These are phyloP conservation scores for Rhopilema esculentum DNA, from an alignment of 30 jellyfish, hydroid and myxozoan genomes.

Conservation along the genomic window DNA sequence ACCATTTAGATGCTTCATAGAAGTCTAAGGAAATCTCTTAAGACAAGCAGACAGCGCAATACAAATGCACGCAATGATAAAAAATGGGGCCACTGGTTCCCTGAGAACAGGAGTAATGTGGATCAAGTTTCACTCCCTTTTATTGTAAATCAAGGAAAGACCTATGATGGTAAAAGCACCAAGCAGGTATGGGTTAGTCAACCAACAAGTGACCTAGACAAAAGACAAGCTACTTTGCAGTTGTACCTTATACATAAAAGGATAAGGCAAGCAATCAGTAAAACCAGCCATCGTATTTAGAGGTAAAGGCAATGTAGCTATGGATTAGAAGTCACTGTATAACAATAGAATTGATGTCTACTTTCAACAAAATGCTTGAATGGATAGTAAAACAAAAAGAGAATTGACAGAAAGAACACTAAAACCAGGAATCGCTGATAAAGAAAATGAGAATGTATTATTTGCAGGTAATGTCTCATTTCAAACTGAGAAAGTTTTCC, in stretches of 20 bases:
- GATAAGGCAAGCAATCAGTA: constrained; percentile 38
- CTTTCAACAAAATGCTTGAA: constrained; percentile 44
- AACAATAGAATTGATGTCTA: constrained; percentile 48
- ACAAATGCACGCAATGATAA: constrained; percentile 38
- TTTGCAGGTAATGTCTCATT: constrained; percentile 53
- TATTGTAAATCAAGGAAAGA: constrained; percentile 28
- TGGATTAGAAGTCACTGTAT: constrained; percentile 26
- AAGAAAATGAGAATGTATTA: constrained; percentile 40
- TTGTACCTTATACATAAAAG: constrained; percentile 42
- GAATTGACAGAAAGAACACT: constrained; percentile 54
- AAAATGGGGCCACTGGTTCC: constrained; percentile 62
- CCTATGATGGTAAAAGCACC: constrained; percentile 28
- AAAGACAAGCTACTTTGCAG: constrained; percentile 53
- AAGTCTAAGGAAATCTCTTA: constrained; percentile 36
- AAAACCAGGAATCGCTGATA: constrained; percentile 44
- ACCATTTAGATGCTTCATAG: constrained; percentile 47
- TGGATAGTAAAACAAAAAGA: constrained; percentile 42
- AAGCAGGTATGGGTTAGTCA: constrained; percentile 59
- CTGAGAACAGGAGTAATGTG: constrained; percentile 44
- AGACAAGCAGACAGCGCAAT: constrained; percentile 51
- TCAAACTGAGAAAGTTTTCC: constrained; percentile 30
- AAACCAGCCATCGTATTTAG: constrained; percentile 43
- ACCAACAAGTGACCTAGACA: constrained; percentile 53
- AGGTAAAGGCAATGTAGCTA: constrained; percentile 46
- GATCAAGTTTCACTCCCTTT: constrained; percentile 69